These are phyloP conservation scores for Catharus minimus DNA, from an alignment of 2,113 vertebrate species.

Conservation along the genomic window DNA sequence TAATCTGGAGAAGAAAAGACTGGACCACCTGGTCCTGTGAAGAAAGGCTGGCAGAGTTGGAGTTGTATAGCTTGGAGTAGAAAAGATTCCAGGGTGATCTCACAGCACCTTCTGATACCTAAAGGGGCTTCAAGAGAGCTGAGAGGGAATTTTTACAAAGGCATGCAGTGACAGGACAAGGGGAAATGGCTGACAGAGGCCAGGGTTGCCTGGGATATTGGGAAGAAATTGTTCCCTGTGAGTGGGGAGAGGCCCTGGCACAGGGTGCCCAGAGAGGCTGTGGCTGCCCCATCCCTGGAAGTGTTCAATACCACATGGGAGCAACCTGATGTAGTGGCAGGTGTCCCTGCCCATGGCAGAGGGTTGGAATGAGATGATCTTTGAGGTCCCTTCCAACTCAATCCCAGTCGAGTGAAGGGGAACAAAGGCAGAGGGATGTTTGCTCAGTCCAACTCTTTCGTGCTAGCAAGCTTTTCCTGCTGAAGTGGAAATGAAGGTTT, in stretches of 20 bases:
- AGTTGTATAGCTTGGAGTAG: not conserved
- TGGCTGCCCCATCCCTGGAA: not conserved
- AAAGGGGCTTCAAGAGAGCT: not conserved
- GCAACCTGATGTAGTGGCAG: not conserved
- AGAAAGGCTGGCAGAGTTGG: not conserved
- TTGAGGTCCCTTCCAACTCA: not conserved
- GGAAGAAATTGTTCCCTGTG: not conserved
- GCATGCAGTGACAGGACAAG: not conserved
- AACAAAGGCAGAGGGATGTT: not conserved
- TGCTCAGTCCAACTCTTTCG: accelerated
- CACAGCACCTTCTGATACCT: not conserved
- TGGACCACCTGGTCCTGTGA: not conserved
- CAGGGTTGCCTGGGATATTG: not conserved
- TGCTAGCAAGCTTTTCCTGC: not conserved
- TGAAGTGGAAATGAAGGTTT: not conserved
- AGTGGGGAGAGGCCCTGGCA: not conserved
- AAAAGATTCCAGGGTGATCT: not conserved
- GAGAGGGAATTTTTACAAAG: not conserved
- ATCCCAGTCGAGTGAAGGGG: accelerated
- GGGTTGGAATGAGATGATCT: not conserved
- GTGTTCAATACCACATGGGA: not conserved
- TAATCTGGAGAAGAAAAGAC: not conserved
- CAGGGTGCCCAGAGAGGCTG: not conserved
- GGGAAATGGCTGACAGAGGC: not conserved
- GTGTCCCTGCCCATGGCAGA: not conserved